Percentiles rank a stretch among this genome's conserved stretches.
phyloP scores from a whole-genome alignment of 2,888 invertebrate genomes.

The Ophion costatus region DNA sequence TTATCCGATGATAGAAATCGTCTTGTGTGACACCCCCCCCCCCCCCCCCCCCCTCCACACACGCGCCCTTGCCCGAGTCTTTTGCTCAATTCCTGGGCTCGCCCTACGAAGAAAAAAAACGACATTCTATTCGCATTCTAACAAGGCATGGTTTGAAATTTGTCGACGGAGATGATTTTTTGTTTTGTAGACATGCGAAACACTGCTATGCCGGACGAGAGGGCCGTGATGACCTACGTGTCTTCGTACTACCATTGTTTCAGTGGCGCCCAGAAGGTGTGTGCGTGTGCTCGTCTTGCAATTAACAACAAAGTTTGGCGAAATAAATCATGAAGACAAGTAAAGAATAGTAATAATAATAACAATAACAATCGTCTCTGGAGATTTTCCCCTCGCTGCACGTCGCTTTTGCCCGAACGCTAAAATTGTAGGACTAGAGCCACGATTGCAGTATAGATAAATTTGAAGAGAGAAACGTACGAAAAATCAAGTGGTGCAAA shows the following conservation, averaged over 20 bases:
- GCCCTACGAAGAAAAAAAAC: not conserved
- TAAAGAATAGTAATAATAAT: not conserved
- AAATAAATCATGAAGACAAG: not conserved
- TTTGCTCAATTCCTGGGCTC: no score
- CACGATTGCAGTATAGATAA: not conserved
- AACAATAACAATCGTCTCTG: not conserved
- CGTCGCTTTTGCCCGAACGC: not conserved
- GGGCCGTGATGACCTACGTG: slow-evolving; percentile 99
- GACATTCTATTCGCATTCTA: slow-evolving; percentile 66
- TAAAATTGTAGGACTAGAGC: not conserved
- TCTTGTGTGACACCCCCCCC: not conserved
- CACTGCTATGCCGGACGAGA: slow-evolving; percentile 99
- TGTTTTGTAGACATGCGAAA: slow-evolving; percentile 95
- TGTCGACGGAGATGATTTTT: slow-evolving; percentile 78
- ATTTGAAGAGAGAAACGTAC: not conserved
- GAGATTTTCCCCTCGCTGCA: not conserved
- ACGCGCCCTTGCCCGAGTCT: no score
- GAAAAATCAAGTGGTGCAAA: no score
- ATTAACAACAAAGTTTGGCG: slow-evolving; percentile 25
- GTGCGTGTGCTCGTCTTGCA: slow-evolving; percentile 67
- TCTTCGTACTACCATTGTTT: slow-evolving; percentile 99
- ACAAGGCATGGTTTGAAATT: slow-evolving; percentile 82
- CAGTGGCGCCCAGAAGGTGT: slow-evolving; percentile 99
- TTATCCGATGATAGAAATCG: not conserved
- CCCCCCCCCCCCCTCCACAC: not conserved